Conservation (phyloP, 2,888 invertebrate species). For the Trichacis sp. region DNA sequence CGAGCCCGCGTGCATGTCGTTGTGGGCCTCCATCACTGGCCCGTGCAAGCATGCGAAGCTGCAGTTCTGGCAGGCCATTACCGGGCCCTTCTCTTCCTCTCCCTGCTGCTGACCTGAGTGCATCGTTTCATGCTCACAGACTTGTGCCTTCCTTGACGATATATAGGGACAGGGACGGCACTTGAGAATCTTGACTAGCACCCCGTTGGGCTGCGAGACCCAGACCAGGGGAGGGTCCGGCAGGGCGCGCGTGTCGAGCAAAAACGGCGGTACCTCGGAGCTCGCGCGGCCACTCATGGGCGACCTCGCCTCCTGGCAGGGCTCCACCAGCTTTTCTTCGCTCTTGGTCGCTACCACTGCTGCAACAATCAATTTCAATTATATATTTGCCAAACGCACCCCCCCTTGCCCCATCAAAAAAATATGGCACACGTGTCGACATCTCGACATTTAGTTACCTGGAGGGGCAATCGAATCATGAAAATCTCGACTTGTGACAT, state of each 20-base stretch:
- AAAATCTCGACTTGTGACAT: neutral
- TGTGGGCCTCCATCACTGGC: slow-evolving; percentile 78
- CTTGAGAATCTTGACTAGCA: slow-evolving; percentile 85
- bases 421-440: too few relatives aligned
- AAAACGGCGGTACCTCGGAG: slow-evolving; percentile 51
- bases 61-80: slow-evolving; percentile 80
- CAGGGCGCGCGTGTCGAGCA: slow-evolving; percentile 70
- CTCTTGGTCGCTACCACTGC: slow-evolving; percentile 37
- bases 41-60: slow-evolving; percentile 83
- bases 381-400: too few relatives aligned
- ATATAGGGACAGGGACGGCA: slow-evolving; percentile 88
- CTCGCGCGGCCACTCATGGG: slow-evolving; percentile 50
- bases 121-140: slow-evolving; percentile 87
- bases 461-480: neutral
- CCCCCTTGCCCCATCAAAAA: too few relatives aligned
- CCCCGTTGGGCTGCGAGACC: slow-evolving; percentile 78
- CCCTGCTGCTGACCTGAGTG: slow-evolving; percentile 70
- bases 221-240: slow-evolving; percentile 80
- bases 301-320: too few relatives aligned
- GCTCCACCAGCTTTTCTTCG: slow-evolving; percentile 48
- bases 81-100: slow-evolving; percentile 70
- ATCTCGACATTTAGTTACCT: neutral
- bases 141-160: slow-evolving; percentile 82
- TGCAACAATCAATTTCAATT: too few relatives aligned
- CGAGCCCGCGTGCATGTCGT: slow-evolving; percentile 80